Evolutionary conservation across 1,140 invertebrate genomes (phyloP), one percentile per base, ranked within the genome.

Genomic region (Neodiprion virginianus): DNA sequence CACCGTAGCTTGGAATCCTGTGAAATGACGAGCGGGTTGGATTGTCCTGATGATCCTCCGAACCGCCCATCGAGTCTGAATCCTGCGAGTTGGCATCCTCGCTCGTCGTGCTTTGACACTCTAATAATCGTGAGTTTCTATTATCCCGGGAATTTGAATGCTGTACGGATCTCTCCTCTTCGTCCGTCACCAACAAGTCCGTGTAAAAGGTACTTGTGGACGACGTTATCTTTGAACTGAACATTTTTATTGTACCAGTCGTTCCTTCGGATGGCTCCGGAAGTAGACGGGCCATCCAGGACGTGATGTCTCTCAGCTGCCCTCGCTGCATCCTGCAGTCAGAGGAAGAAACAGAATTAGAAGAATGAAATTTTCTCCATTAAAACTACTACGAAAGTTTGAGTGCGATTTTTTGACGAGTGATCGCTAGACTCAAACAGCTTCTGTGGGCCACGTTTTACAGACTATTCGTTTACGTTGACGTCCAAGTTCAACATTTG

Each of bases 181-280:
- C 48, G 48, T 76, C 79, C 5, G 79, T 76, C 1, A 76, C 79
- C 8, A 84, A 82, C 48, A 89, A 75, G 76, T 88, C 83, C 0
- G 87, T 85, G 48, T 89, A 88, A 78, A 89, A 89, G 11, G 78
- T 88, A 68, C 87, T 88, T 10, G 83, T 86, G 0, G 85, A 76
- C 67, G 81, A 76, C 67, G 72, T 82, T 17, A 71, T 82, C 74
- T 86, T 88, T 28, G 85, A 86, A 69, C 85, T 78, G 77, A 89
- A 89, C 88, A 88, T 89, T 68, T 87, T 87, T 75, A 82, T 77
- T 23, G 79, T 79, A 21, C 81, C 79, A 40, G 69, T 68, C 48
- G 72, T 77, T 69, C 75, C 81, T 77, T 86, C 83, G 72, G 83
- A 82, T 79, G 84, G 83, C 78, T 86, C 85, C 72, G 82, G 78